Percentiles rank a stretch among this genome's conserved stretches.
Conservation (phyloP, 2,113 vertebrate species). For the Lophura nycthemera region DNA sequence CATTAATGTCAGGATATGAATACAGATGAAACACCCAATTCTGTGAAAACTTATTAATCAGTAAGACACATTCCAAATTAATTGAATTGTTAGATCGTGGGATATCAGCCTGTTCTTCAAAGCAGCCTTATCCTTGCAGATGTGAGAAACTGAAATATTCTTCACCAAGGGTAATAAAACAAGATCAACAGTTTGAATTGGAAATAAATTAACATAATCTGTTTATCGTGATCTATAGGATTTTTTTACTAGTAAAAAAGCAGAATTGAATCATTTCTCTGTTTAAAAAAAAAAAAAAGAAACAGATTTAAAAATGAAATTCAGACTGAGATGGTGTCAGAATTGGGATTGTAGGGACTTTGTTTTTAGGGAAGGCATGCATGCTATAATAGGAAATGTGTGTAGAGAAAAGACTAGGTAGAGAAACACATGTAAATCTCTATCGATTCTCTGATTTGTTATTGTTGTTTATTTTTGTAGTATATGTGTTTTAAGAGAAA, state of each 20-base stretch:
- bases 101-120: background rate
- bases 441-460: background rate
- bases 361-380: background rate
- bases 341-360: background rate
- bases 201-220: background rate
- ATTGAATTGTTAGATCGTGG: slow-evolving; percentile 17
- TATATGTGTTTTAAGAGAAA: background rate
- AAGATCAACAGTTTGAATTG: background rate
- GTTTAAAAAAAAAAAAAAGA: background rate
- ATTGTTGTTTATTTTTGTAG: background rate
- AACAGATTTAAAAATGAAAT: background rate
- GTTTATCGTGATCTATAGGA: background rate
- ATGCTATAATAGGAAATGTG: fast-evolving
- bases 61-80: slow-evolving; percentile 16
- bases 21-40: background rate
- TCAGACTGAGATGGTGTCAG: background rate
- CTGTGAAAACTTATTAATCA: slow-evolving; percentile 24
- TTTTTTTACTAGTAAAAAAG: background rate
- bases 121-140: background rate
- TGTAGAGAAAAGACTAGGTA: background rate
- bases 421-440: fast-evolving
- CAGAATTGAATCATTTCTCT: background rate
- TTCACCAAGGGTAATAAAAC: background rate
- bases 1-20: slow-evolving; percentile 3
- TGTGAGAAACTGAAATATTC: background rate